Percentiles rank a stretch among this genome's conserved stretches.
These are phyloP conservation scores for Ophthalmolycus amberensis DNA, from an alignment of 2,113 vertebrate species.

Conservation along the genomic window DNA sequence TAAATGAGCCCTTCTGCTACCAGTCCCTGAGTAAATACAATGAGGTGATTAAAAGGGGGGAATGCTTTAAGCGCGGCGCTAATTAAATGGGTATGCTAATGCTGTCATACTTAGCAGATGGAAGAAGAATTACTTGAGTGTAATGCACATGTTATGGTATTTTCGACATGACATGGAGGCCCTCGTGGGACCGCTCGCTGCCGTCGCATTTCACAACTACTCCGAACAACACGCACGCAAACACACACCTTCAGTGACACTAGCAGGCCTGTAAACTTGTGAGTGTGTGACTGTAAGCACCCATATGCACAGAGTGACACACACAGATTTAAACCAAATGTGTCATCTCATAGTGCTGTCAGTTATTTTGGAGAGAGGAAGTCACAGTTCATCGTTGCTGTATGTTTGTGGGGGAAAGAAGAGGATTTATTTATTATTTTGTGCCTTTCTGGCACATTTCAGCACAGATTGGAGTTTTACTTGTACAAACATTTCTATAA, in stretches of 20 bases:
- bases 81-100: constrained; percentile 99
- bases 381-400: not conserved
- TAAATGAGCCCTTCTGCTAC: constrained; percentile 66
- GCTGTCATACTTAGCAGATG: constrained; percentile 99
- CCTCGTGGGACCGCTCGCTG: constrained; percentile 90
- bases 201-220: constrained; percentile 65
- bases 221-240: constrained; percentile 6
- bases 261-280: constrained; percentile 52
- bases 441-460: constrained; percentile 17
- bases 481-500: constrained; percentile 16
- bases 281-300: constrained; percentile 43
- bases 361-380: not conserved
- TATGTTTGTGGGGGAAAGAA: not conserved
- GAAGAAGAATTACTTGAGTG: constrained; percentile 99
- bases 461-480: constrained; percentile 31
- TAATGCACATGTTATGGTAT: constrained; percentile 98
- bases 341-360: constrained; percentile 47
- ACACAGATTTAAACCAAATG: constrained; percentile 43
- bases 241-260: constrained; percentile 56
- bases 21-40: constrained; percentile 91
- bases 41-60: constrained; percentile 97
- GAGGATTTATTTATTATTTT: not conserved
- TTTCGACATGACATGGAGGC: constrained; percentile 94
- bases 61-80: constrained; percentile 93
- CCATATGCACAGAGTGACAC: constrained; percentile 33